Percentiles rank a stretch among this genome's conserved stretches.
phyloP scores from a whole-genome alignment of 2,797 vertebrate species.

The Masticophis lateralis region DNA sequence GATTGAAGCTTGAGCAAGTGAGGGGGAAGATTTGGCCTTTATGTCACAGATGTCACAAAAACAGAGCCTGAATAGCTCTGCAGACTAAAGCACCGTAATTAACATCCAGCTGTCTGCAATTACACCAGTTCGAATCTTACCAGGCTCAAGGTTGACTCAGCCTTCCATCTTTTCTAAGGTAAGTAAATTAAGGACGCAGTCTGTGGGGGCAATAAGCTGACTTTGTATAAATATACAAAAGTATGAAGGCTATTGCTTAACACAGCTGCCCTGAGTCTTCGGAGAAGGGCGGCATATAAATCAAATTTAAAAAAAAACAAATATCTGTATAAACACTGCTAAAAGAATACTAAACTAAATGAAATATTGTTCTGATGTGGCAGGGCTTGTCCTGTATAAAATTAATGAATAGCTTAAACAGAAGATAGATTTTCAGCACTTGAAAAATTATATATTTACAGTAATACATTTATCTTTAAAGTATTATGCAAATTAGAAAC shows the following conservation, averaged over 20 bases:
- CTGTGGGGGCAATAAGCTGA: no score
- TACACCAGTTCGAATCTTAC: no score
- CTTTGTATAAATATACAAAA: no score
- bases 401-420: background rate
- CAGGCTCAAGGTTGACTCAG: no score
- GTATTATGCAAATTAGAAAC: constrained; percentile 58
- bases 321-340: background rate
- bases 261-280: no score
- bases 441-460: background rate
- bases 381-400: background rate
- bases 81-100: no score
- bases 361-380: background rate
- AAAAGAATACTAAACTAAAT: background rate
- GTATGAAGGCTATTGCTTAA: no score
- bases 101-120: no score
- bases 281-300: no score
- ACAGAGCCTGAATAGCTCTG: no score
- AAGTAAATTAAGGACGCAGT: no score
- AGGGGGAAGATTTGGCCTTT: background rate
- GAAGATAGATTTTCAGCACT: background rate
- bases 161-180: no score
- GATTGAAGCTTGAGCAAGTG: background rate
- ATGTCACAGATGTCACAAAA: background rate
- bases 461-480: constrained; percentile 12
- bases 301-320: background rate